Percentiles rank a stretch among this genome's conserved stretches.
Evolutionary conservation across 2,888 invertebrate species (phyloP).

Genomic region (Neoascia interrupta): DNA sequence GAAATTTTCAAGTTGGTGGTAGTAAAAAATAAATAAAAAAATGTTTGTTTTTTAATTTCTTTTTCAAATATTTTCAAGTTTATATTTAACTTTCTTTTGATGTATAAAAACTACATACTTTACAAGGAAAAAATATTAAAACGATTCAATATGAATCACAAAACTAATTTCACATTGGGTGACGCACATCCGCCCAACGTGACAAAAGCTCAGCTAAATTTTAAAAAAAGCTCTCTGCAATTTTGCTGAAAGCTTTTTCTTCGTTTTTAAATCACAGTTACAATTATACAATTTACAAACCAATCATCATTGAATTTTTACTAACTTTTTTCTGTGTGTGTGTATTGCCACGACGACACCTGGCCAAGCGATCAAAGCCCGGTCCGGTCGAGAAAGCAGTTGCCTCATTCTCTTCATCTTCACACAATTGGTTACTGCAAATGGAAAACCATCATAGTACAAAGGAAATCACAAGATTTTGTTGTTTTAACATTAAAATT

Average conservation of each 20-base stretch:
- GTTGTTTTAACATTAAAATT: conserved; percentile 31
- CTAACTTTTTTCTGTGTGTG: conserved; percentile 66
- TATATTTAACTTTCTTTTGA: conserved; percentile 56
- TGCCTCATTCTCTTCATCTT: conserved; percentile 66
- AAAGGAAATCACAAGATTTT: conserved; percentile 70
- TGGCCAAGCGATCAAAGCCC: conserved; percentile 66
- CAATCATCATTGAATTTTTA: conserved; percentile 47
- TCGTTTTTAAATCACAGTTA: conserved; percentile 49
- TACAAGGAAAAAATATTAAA: conserved; percentile 6
- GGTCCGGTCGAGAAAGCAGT: conserved; percentile 66
- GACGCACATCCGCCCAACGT: conserved; percentile 25
- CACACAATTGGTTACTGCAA: conserved; percentile 76
- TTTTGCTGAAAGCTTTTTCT: conserved; percentile 20
- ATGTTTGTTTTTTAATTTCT: conserved; percentile 15
- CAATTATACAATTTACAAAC: conserved; percentile 47
- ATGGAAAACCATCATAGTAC: conserved; percentile 79
- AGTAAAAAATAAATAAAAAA: conserved; percentile 28
- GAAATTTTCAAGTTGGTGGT: too few relatives aligned
- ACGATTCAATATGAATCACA: conserved; percentile 67
- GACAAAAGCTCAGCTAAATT: conserved; percentile 6
- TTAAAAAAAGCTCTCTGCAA: conserved; percentile 33
- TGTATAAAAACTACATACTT: conserved; percentile 32
- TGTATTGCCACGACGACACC: conserved; percentile 58
- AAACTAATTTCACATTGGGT: conserved; percentile 29
- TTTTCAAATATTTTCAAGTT: conserved; percentile 30